phyloP scores from a whole-genome alignment of 2,888 invertebrate genomes.

The Zele albiditarsus region DNA sequence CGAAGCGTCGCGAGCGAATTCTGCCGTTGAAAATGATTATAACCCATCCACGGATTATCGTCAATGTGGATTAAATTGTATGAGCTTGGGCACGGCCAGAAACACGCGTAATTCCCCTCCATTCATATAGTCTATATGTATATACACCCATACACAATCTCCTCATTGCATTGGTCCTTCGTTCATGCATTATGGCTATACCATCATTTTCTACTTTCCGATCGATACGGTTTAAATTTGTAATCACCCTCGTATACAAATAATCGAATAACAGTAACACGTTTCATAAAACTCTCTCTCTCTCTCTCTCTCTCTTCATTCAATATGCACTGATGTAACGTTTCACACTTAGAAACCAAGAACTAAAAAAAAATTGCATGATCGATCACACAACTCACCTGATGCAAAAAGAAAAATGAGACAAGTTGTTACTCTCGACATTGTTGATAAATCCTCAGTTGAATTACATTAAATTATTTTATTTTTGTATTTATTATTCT shows the following conservation, averaged over 20 bases:
- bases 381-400: slow-evolving; percentile 8
- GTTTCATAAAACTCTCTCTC: background rate
- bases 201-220: slow-evolving; percentile 44
- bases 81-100: slow-evolving; percentile 35
- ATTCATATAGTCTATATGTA: slow-evolving; percentile 10
- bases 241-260: slow-evolving; percentile 49
- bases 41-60: slow-evolving; percentile 50
- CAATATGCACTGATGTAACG: background rate
- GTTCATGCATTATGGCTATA: slow-evolving; percentile 45
- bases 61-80: slow-evolving; percentile 50
- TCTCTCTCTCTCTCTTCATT: background rate
- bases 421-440: background rate
- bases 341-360: background rate
- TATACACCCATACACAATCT: background rate
- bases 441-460: background rate
- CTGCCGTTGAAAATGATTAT: slow-evolving; percentile 48
- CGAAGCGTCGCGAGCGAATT: slow-evolving; percentile 45
- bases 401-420: background rate
- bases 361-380: background rate
- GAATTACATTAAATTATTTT: background rate
- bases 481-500: background rate
- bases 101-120: slow-evolving; percentile 37
- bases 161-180: slow-evolving; percentile 37
- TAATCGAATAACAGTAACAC: slow-evolving; percentile 36
- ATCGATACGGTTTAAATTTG: slow-evolving; percentile 53